Evolutionary conservation across 2,888 invertebrate genomes (phyloP).

Genomic region (Diarsia rubi): DNA sequence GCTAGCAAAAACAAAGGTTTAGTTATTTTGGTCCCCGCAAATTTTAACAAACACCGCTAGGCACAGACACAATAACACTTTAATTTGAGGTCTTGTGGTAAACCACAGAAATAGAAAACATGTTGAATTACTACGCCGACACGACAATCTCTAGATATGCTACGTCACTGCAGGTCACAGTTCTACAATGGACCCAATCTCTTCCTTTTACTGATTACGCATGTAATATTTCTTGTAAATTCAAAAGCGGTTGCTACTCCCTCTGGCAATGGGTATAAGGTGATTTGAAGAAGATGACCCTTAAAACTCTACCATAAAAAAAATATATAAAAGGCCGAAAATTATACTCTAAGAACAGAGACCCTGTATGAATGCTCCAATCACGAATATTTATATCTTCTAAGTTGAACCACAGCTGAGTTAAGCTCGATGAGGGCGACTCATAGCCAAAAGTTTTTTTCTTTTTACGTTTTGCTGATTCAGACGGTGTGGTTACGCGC

Average conservation of each 20-base stretch:
- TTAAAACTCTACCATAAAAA: too few relatives aligned
- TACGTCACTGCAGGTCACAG: constrained; percentile 8
- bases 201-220: neutral
- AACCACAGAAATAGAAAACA: constrained; percentile 38
- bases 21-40: neutral
- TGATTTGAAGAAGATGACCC: neutral
- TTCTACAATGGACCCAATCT: constrained; percentile 1
- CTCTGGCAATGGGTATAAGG: neutral
- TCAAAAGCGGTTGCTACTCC: neutral
- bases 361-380: neutral
- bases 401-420: neutral
- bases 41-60: constrained; percentile 18
- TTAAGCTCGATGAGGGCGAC: neutral
- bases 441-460: neutral
- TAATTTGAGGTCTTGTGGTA: constrained; percentile 25
- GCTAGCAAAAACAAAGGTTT: constrained; percentile 4
- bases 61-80: neutral
- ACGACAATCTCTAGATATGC: constrained; percentile 13
- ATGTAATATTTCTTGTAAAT: neutral
- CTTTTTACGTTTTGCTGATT: neutral
- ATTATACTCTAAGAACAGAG: neutral
- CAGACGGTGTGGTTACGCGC: too few relatives aligned
- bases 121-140: constrained; percentile 13
- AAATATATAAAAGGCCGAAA: neutral
- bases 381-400: neutral